Evolutionary conservation across 1,140 invertebrate species (phyloP).

Genomic region (Apis dorsata): DNA sequence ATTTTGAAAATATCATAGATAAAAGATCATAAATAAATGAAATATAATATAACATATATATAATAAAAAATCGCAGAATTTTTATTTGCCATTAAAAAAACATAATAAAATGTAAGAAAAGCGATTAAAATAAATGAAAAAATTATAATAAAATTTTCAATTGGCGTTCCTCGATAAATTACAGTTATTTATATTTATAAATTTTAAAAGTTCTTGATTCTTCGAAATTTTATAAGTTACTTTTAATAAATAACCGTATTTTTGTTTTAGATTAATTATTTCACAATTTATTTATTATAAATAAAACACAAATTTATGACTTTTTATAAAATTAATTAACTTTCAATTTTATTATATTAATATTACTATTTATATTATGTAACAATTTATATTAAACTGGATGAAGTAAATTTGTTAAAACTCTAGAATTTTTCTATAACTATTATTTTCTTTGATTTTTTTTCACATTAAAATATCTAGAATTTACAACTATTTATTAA

Average conservation of each 20-base stretch:
- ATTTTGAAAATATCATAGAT: background rate
- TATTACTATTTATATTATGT: too few relatives aligned
- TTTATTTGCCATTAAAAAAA: background rate
- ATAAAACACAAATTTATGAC: background rate
- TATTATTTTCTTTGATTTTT: too few relatives aligned
- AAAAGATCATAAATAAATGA: too few relatives aligned
- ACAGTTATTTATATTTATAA: too few relatives aligned
- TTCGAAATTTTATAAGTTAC: background rate
- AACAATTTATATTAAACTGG: too few relatives aligned
- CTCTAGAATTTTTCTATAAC: too few relatives aligned
- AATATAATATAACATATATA: too few relatives aligned
- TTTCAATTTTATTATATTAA: too few relatives aligned
- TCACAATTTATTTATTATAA: background rate
- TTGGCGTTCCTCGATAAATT: background rate
- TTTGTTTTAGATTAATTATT: background rate
- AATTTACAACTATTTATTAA: too few relatives aligned
- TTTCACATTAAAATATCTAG: too few relatives aligned
- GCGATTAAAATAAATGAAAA: constrained; percentile 36
- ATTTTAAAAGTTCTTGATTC: background rate
- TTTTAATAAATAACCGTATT: background rate
- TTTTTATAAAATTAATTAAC: background rate
- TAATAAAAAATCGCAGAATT: background rate
- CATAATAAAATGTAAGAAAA: constrained; percentile 4
- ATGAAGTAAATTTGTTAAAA: too few relatives aligned
- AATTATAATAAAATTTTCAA: constrained; percentile 4